Conservation (phyloP, 2,797 vertebrate species). For the Tarsius wallacei region DNA sequence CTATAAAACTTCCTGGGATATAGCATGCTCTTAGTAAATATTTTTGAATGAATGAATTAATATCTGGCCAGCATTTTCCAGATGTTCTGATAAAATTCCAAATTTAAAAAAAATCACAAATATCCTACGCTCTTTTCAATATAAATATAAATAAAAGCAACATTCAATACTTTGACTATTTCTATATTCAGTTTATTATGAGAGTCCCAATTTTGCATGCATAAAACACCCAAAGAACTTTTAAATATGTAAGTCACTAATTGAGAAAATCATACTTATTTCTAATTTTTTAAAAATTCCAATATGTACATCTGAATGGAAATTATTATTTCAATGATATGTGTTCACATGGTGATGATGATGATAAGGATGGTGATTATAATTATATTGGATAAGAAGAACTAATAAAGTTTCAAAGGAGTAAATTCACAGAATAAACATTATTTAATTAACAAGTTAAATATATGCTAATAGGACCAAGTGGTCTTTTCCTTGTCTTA, state of each 20-base stretch:
- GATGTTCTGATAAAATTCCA: neutral
- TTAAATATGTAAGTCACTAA: neutral
- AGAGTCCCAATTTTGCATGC: neutral
- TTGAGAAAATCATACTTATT: slow-evolving; percentile 30
- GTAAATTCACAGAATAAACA: neutral
- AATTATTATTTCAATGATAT: neutral
- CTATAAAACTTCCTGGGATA: neutral
- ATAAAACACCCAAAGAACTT: neutral
- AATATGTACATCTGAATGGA: neutral
- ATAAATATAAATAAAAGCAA: neutral
- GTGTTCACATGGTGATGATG: neutral
- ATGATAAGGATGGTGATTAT: neutral
- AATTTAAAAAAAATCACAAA: neutral
- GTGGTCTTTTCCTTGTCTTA: neutral
- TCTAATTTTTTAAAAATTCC: slow-evolving; percentile 11
- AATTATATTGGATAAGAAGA: neutral
- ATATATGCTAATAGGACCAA: neutral
- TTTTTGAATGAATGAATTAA: neutral
- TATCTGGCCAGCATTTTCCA: slow-evolving; percentile 13
- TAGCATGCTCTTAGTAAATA: neutral
- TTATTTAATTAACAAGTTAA: neutral
- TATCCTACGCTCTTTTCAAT: neutral
- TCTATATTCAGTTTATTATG: neutral
- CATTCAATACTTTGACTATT: neutral
- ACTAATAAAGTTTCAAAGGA: neutral